Base-by-base conservation (phyloP, 2,888 invertebrate species). In the Erebia epiphron region DNA sequence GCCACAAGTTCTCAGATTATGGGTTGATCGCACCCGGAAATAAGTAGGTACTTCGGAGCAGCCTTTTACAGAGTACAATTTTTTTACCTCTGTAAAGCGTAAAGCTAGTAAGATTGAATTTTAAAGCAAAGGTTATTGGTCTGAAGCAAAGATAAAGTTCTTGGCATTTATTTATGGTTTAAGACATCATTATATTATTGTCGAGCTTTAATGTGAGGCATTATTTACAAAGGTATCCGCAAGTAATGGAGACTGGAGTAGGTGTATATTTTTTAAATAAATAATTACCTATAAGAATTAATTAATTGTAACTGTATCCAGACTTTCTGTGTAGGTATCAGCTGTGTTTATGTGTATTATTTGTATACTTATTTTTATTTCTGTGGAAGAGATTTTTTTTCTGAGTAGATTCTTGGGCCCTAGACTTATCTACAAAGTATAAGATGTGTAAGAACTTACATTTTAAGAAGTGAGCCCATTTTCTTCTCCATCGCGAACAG, bases 401-500 rank as follows among this genome's bases (percentile, higher is more conserved):
- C 5, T 7, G 7, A 35, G 35, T 26, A 7, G 35, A 35, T 35
- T 35, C 35, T 35, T 35, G 7, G 35, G 7, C 5, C 35, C 35
- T 35, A 35, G 4, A 46, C 11, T 26, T 26, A 13, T 11, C 11
- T 46, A 46, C 3, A n/a, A n/a, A 58, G 5, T n/a, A 43, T 3
- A 60, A 16, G 35, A 16, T 41, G 35, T 60, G 14, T 1, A n/a
- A n/a, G n/a, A n/a, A 96, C 96, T 96, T 90, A 97, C 97, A 95
- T 94, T 84, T 95, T 94, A 68, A 97, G 88, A 80, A 96, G 92
- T 64, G 95, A 94, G 80, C 95, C 95, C 96, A 97, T 97, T 85
- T 96, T 96, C 90, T 97, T 97, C 89, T 97, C 97, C 96, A 97
- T 97, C 58, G 95, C 91, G 76, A 95, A 94, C 73, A 95, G 89